Base-by-base conservation (phyloP, 2,888 invertebrate genomes). In the Perdita meconis region DNA sequence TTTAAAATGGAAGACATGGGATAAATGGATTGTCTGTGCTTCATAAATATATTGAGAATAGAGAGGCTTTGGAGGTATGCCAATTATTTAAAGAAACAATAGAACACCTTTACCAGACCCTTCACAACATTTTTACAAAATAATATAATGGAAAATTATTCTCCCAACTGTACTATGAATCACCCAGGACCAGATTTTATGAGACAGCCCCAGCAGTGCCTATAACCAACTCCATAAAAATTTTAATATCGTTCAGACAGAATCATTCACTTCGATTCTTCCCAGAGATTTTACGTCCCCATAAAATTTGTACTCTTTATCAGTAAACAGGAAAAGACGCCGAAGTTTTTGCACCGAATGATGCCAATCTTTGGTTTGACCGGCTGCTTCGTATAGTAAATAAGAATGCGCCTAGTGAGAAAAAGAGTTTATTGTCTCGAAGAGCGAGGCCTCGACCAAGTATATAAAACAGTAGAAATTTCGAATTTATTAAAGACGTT, bases 361-460 rank as follows among this genome's bases (percentile, higher is more conserved):
- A 61, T 47, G 36, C 22, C 38, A 12, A 55, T 22, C 42, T n/a
- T 26, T 4, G 24, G 42, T 34, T 13, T 38, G 16, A 30, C 10
- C 30, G 13, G 51, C n/a, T 5, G 19, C 10, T 36, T 38, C 30
- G n/a, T 22, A 38, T 10, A 38, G n/a, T 13, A 40, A 50, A 34
- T 65, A 40, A 50, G 57, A 40, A 34, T 16, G 30, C 50, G 8
- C 30, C 12, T 26, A 10, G 44, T 56, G n/a, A 4, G 40, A 10
- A 8, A 3, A 13, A 13, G 30, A n/a, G 40, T 57, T 71, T 57
- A 57, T 34, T 40, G 30, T 34, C 60, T 42, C 40, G 47, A 30
- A 50, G n/a, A 36, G n/a, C 47, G 56, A 64, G 64, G 64, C 56
- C 36, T 4, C 24, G 16, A 8, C 40, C 47, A 64, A 57, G 65